Evolutionary conservation across 1,140 invertebrate species (phyloP).

Genomic region (Meloidogyne floridensis): DNA sequence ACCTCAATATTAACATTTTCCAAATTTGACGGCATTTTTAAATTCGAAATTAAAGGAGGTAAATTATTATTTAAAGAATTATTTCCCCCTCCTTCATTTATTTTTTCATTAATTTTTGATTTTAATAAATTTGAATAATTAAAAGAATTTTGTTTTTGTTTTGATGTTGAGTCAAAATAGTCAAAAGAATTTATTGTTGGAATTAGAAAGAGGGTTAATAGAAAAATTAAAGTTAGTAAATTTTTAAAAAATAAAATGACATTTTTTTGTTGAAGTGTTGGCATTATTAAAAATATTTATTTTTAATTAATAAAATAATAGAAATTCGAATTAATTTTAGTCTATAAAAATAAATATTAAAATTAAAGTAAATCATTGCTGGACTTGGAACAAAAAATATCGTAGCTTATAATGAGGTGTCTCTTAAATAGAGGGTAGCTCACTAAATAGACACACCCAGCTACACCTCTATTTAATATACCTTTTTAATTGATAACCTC

Average conservation of each 20-base stretch:
- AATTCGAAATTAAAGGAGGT: neutral
- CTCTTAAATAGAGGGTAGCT: too few relatives aligned
- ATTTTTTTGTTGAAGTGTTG: too few relatives aligned
- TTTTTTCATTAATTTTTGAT: neutral
- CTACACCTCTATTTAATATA: too few relatives aligned
- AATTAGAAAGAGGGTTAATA: neutral
- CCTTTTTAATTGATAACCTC: too few relatives aligned
- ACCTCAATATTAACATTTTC: constrained; percentile 3
- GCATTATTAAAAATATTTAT: too few relatives aligned
- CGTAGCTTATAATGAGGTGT: too few relatives aligned
- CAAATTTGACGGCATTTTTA: neutral
- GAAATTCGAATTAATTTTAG: too few relatives aligned
- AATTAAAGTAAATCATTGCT: too few relatives aligned
- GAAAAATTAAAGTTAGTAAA: neutral
- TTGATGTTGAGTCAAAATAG: neutral
- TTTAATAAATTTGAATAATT: neutral
- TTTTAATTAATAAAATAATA: too few relatives aligned
- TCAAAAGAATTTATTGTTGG: neutral
- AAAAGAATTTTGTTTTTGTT: neutral
- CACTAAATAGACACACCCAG: too few relatives aligned
- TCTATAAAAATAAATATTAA: too few relatives aligned
- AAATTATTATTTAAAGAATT: neutral
- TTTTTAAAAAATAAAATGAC: neutral
- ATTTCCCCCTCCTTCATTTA: neutral
- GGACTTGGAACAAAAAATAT: too few relatives aligned